These are phyloP conservation scores for Protodeltote pygarga DNA, from an alignment of 2,888 invertebrate species.

Conservation along the genomic window DNA sequence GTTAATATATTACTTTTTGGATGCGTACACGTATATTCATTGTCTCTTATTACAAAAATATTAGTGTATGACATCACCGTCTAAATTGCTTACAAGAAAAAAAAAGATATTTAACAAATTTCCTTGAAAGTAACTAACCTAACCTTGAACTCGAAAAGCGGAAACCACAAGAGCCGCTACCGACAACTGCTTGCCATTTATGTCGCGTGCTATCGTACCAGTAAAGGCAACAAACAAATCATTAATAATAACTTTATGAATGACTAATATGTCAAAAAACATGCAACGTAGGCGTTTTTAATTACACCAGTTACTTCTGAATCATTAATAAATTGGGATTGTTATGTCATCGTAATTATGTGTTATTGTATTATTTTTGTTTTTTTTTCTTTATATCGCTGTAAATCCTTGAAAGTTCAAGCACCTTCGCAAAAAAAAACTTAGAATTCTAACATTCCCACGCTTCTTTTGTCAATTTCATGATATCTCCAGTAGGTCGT, in stretches of 20 bases:
- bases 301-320: conserved; percentile 23
- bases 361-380: conserved; percentile 8
- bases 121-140: not conserved
- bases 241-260: conserved; percentile 23
- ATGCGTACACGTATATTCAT: too few species aligned
- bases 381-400: not conserved
- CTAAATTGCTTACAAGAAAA: too few species aligned
- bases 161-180: too few species aligned
- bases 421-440: conserved; percentile 22
- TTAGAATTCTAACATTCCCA: conserved; percentile 3
- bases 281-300: conserved; percentile 34
- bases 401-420: conserved; percentile 30
- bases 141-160: conserved; percentile 24
- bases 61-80: too few species aligned
- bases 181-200: too few species aligned
- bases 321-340: conserved; percentile 13
- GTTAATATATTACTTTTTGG: too few species aligned
- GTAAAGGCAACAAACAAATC: conserved; percentile 16
- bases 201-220: conserved; percentile 23
- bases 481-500: not conserved
- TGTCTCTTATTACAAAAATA: too few species aligned
- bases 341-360: conserved; percentile 17
- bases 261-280: conserved; percentile 36
- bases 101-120: too few species aligned
- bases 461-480: conserved; percentile 3